These are phyloP conservation scores for Callyntrura sp. DNA, from an alignment of 2,888 invertebrate genomes.

Conservation along the genomic window DNA sequence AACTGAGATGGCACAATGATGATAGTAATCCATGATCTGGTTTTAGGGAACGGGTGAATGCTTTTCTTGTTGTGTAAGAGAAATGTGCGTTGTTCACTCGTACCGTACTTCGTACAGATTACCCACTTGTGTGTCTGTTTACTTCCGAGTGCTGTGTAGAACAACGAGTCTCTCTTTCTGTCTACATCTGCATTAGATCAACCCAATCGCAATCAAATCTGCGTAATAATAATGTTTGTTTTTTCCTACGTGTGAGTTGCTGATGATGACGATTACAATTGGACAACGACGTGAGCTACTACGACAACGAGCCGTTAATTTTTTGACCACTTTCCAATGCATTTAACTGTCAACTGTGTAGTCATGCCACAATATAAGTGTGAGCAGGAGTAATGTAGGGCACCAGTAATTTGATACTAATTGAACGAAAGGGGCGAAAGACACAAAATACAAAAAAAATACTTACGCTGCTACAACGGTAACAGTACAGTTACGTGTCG, in stretches of 20 bases:
- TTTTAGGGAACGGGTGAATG: slow-evolving; percentile 52
- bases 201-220: slow-evolving; percentile 32
- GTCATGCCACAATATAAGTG: slow-evolving; percentile 23
- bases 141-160: slow-evolving; percentile 38
- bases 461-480: background rate
- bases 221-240: slow-evolving; percentile 25
- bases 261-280: background rate
- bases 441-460: slow-evolving; percentile 25
- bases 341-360: slow-evolving; percentile 5
- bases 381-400: slow-evolving; percentile 9
- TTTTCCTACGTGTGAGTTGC: slow-evolving; percentile 10
- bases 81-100: background rate
- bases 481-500: background rate
- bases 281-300: slow-evolving; percentile 17
- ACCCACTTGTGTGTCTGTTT: slow-evolving; percentile 41
- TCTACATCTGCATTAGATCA: slow-evolving; percentile 17
- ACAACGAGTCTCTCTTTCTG: slow-evolving; percentile 28
- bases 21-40: slow-evolving; percentile 37
- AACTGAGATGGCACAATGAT: slow-evolving; percentile 11
- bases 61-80: slow-evolving; percentile 8
- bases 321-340: slow-evolving; percentile 34
- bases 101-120: background rate
- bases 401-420: slow-evolving; percentile 22
- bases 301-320: background rate
- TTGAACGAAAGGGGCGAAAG: slow-evolving; percentile 9